Base-by-base conservation (phyloP, 2,113 vertebrate species). In the Catharus minimus region DNA sequence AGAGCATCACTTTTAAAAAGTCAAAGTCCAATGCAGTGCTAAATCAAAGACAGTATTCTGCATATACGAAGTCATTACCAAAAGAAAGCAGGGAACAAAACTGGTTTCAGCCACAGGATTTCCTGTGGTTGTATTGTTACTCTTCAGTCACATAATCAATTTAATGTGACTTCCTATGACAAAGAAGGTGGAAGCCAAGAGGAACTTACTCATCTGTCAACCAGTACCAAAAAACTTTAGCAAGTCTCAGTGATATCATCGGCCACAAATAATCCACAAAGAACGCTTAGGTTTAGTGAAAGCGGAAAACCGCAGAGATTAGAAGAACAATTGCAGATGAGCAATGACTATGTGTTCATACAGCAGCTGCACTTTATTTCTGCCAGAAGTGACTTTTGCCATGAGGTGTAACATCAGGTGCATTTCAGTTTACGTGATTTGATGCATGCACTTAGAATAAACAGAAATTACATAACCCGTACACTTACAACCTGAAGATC, bases 31-130 rank as follows among this genome's bases (percentile, higher is more conserved):
- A 47, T 0, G 0, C 8, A 43, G 24, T 52, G n/a, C 52, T 77
- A 89, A 88, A 71, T 46, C 60, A 86, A 44, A 78, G 26, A 23
- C 0, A 53, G 7, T 5, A n/a, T 43, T 86, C 55, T 75, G 38
- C 65, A 92, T 81, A 75, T 61, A 72, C 44, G 36, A n/a, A 88
- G 41, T 4, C 36, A 73, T 28, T 46, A 86, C 41, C 27, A 30
- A 69, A 93, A 64, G 67, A 44, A 93, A 80, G 41, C 7, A 87
- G 46, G 90, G 62, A 90, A 86, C 52, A 75, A 73, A 87, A 93
- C 56, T 60, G 77, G 46, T 91, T 94, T 96, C 88, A 77, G 88
- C 94, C 96, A 95, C 96, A 98, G 97, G 97, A 98, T 97, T 97
- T 98, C 97, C 97, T 96, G 86, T 73, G 89, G 93, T 95, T 94